Evolutionary conservation across 1,140 invertebrate genomes (phyloP).

Genomic region (Pseudomyrmex concolor): DNA sequence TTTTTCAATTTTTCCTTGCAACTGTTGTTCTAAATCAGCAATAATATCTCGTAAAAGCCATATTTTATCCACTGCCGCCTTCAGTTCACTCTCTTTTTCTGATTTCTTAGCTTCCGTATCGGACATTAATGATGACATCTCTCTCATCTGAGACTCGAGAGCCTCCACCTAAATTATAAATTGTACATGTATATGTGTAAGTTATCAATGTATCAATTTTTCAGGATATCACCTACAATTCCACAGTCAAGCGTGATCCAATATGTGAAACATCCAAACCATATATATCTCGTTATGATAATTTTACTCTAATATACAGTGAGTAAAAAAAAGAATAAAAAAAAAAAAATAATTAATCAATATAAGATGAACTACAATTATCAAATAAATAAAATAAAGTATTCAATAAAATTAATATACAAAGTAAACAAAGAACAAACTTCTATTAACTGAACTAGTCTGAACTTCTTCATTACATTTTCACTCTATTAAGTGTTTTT

Average conservation of each 20-base stretch:
- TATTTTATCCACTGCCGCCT: slow-evolving; percentile 90
- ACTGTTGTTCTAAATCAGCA: slow-evolving; percentile 89
- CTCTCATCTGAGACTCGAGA: slow-evolving; percentile 89
- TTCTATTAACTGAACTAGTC: slow-evolving; percentile 33
- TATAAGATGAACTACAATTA: neutral
- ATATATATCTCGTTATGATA: slow-evolving; percentile 33
- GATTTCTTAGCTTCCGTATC: slow-evolving; percentile 87
- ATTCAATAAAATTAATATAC: neutral
- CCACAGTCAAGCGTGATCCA: slow-evolving; percentile 52
- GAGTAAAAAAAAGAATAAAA: slow-evolving; percentile 38
- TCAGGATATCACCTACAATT: slow-evolving; percentile 42
- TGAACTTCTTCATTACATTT: slow-evolving; percentile 27
- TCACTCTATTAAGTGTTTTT: slow-evolving; percentile 1
- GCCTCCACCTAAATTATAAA: slow-evolving; percentile 87
- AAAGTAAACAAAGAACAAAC: slow-evolving; percentile 32
- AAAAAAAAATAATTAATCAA: slow-evolving; percentile 3
- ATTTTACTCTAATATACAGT: slow-evolving; percentile 41
- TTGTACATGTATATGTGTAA: neutral
- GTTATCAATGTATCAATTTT: slow-evolving; percentile 2
- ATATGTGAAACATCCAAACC: slow-evolving; percentile 52
- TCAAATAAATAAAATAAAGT: slow-evolving; percentile 14
- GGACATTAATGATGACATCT: slow-evolving; percentile 87
- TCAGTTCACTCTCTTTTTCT: slow-evolving; percentile 88
- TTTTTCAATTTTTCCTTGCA: slow-evolving; percentile 87
- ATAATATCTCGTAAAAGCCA: slow-evolving; percentile 91